Conservation (phyloP, 1,140 invertebrate species). For the Apis cerana region DNA sequence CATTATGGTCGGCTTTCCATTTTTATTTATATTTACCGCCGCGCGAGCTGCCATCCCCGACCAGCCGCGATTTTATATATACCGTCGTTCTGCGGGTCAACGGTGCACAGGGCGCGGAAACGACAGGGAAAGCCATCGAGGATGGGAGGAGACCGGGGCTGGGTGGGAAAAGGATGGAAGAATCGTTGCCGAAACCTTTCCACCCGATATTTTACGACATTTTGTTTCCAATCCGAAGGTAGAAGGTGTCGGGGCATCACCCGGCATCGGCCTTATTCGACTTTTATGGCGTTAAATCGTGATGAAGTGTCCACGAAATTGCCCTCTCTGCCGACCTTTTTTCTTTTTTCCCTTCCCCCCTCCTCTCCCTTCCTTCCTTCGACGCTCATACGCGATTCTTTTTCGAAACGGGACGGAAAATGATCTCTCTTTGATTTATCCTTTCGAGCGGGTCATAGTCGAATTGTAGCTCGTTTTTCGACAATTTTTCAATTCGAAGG, state of each 20-base stretch:
- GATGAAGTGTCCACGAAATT: constrained; percentile 64
- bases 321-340: constrained; percentile 11
- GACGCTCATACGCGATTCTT: constrained; percentile 5
- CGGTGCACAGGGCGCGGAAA: constrained; percentile 11
- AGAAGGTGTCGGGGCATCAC: constrained; percentile 55
- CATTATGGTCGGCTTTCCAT: constrained; percentile 78
- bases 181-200: not conserved
- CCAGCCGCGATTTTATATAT: constrained; percentile 50
- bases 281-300: constrained; percentile 71
- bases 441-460: not conserved
- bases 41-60: not conserved
- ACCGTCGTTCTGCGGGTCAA: constrained; percentile 47
- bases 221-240: constrained; percentile 74
- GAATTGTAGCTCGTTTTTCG: no score
- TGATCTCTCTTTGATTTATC: not conserved
- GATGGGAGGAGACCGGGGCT: not conserved
- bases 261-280: constrained; percentile 65
- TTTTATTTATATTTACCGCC: constrained; percentile 76
- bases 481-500: no score
- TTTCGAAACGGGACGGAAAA: not conserved
- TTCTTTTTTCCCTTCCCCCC: not conserved
- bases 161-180: not conserved
- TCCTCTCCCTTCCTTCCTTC: constrained; percentile 2
- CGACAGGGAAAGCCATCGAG: constrained; percentile 19
- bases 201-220: constrained; percentile 72